phyloP scores from a whole-genome alignment of 2,797 vertebrate species.

The Forpus xanthops region DNA sequence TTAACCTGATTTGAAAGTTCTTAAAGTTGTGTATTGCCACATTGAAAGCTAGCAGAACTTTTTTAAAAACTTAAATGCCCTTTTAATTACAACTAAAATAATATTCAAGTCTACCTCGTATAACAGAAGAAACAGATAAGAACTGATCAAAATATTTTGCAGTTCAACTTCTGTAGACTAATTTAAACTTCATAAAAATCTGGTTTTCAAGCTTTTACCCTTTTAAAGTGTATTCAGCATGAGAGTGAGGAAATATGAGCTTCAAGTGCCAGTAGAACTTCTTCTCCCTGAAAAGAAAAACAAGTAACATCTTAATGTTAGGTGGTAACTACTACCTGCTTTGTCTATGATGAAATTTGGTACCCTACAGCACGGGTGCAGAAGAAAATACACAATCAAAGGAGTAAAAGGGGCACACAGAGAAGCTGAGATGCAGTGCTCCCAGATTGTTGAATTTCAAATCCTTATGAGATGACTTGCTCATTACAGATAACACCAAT shows the following conservation, averaged over 20 bases:
- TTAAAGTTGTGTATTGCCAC: too few relatives aligned
- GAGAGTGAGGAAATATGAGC: conserved; percentile 89
- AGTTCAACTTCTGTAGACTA: background rate
- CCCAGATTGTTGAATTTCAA: background rate
- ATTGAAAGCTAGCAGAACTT: too few relatives aligned
- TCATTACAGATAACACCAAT: background rate
- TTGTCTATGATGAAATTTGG: background rate
- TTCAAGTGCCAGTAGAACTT: conserved; percentile 92
- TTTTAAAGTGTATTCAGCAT: conserved; percentile 84
- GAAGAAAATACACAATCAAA: background rate
- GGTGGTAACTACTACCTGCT: background rate
- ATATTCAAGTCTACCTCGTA: background rate
- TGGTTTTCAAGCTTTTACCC: conserved; percentile 74
- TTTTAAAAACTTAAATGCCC: background rate
- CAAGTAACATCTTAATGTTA: conserved; percentile 5
- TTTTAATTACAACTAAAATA: background rate
- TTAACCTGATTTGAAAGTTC: background rate
- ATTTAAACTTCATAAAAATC: background rate
- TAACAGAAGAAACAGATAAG: background rate
- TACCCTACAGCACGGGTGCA: background rate
- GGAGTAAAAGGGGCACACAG: background rate
- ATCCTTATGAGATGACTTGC: background rate
- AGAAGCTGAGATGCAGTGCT: background rate
- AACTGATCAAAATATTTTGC: background rate
- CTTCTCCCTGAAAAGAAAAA: conserved; percentile 80